Evolutionary conservation across 2,888 invertebrate genomes (phyloP), one percentile per base, ranked within the genome.

Genomic region (Glaucopsyche alexis): DNA sequence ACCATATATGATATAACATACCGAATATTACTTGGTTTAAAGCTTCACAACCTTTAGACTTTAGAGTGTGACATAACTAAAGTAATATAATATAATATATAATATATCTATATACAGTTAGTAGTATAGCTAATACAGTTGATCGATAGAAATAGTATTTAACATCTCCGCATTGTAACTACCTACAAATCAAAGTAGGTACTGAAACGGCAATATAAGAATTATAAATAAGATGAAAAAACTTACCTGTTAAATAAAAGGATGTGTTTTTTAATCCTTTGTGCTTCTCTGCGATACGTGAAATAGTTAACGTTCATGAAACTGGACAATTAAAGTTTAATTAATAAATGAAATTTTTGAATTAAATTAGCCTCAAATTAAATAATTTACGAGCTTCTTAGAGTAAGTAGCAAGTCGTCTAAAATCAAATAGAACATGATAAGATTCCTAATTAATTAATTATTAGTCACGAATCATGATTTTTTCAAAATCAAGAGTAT

Each of bases 191-290:
- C 4, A 5, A 40, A 16, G 14, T 16, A 66, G n/a, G 40, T n/a
- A n/a, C n/a, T n/a, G 42, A 66, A 66, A 42, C 9, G n/a, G 38
- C 29, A 38, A 60, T 60, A 7, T 8, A 16, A 11, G 60, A 60
- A 29, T 19, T 29, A 29, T 29, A 13, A 60, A 60, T 38, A 60
- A 29, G 1, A 38, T 38, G 29, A 42, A 42, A 66, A 42, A 42
- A 40, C 66, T 66, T 66, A 66, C 66, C 66, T 60, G 42, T 16
- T 66, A 13, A 29, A 60, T 60, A 11, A 60, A 60, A 60, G 29
- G 60, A 38, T 60, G 60, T 38, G 60, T 60, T 60, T 60, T 60
- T 29, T 38, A 60, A 29, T 38, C 29, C 29, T 38, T 60, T 60
- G 29, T 13, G 7, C 14, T 60, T 60, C 7, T 13, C 13, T 38